Base-by-base conservation (phyloP, 2,797 vertebrate genomes). In the Amniataba percoides region DNA sequence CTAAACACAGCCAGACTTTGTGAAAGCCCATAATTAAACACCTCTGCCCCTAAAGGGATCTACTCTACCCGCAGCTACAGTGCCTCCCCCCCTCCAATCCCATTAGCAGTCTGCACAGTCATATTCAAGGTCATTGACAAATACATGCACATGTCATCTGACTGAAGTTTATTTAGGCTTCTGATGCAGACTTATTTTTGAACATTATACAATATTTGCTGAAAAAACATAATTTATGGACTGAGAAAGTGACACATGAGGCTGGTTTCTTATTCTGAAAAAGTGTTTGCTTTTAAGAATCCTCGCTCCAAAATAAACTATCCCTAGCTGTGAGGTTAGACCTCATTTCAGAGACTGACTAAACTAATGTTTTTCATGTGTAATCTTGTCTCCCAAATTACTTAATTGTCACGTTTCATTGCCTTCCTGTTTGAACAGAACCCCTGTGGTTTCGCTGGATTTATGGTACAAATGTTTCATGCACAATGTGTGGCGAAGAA, bases 21-120 rank as follows among this genome's bases (percentile, higher is more conserved):
- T 75, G 81, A 91, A 71, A 91, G 74, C 86, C 70, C 75, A 80
- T 93, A 94, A 94, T 93, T 92, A 94, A 94, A 94, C 93, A 93
- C 91, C 89, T 92, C 74, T 71, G 34, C 49, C 63, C 80, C 85
- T 69, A 51, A 64, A 85, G 88, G 82, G 71, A 74, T 83, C 77
- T 2, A 1, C 68, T 77, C 56, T 12, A 9, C 73, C 59, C 72
- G 71, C 80, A 72, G 63, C 46, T 16, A 72, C 71, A 74, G 27
- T 1, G 1, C 27, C 49, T 34, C 5, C 39, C 7, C 25, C 48
- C 18, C 10, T 31, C 53, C 62, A 31, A 53, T 53, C 63, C 69
- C 60, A 71, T 79, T 65, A 64, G 11, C 25, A 25, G 61, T 70
- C 63, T 64, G 71, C 63, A 71, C 56, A 53, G 36, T 49, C 36